These are phyloP conservation scores for Strigamia maritima DNA, from an alignment of 2,888 invertebrate species.

Conservation along the genomic window DNA sequence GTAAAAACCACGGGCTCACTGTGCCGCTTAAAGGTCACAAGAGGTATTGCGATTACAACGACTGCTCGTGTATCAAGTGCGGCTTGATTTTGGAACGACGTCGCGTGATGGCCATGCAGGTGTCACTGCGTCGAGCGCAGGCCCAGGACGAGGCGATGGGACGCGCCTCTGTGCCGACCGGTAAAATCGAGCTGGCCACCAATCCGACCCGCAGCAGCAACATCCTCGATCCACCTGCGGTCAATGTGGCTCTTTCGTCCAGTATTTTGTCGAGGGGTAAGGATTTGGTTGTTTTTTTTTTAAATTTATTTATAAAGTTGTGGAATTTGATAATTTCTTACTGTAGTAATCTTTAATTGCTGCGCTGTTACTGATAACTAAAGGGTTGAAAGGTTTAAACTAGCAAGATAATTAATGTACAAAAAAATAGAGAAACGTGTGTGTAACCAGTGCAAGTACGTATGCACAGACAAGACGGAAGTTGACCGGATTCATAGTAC, in stretches of 20 bases:
- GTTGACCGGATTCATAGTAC: no score
- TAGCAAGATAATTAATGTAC: neutral
- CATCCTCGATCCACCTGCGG: neutral
- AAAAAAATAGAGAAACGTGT: neutral
- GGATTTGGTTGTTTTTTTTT: no score
- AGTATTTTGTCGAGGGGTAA: no score
- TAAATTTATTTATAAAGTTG: no score
- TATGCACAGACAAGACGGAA: neutral
- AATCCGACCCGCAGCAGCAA: no score
- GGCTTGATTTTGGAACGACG: conserved; percentile 41
- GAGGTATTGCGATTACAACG: conserved; percentile 42
- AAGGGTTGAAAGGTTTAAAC: neutral
- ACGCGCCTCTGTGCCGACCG: neutral
- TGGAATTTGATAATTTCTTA: no score
- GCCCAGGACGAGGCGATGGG: conserved; percentile 35
- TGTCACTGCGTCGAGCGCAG: conserved; percentile 41
- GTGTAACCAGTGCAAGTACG: no score
- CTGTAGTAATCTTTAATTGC: no score
- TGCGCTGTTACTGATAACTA: no score
- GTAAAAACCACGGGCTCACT: conserved; percentile 42
- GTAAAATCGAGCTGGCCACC: neutral
- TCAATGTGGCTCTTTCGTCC: neutral
- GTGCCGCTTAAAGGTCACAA: conserved; percentile 42
- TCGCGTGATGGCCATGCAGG: conserved; percentile 43
- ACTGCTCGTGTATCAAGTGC: conserved; percentile 41